Percentiles rank a stretch among this genome's conserved stretches.
These are phyloP conservation scores for Kryptolebias ocellatus DNA, from an alignment of 2,797 vertebrate species.

Conservation along the genomic window DNA sequence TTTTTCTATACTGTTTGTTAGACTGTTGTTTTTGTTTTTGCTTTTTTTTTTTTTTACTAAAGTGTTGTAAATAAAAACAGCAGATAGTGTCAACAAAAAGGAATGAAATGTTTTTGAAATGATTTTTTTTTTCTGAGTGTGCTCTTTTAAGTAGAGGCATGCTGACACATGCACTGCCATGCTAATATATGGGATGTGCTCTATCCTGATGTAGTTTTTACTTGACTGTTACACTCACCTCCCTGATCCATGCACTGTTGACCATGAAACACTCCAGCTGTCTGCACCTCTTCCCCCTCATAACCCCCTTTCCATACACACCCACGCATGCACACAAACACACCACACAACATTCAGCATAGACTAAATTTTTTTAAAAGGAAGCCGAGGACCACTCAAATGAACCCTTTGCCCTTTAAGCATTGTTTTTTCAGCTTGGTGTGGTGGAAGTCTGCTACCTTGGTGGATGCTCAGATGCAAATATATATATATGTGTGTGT, in stretches of 20 bases:
- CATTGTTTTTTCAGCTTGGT: slow-evolving; percentile 78
- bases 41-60: slow-evolving; percentile 23
- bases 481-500: slow-evolving; percentile 30
- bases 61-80: slow-evolving; percentile 32
- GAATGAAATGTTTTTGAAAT: slow-evolving; percentile 49
- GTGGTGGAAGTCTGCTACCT: slow-evolving; percentile 68
- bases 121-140: slow-evolving; percentile 29
- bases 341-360: slow-evolving; percentile 15
- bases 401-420: slow-evolving; percentile 54
- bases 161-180: slow-evolving; percentile 11
- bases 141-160: slow-evolving; percentile 28
- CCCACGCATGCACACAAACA: slow-evolving; percentile 27
- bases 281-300: slow-evolving; percentile 50
- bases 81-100: slow-evolving; percentile 28
- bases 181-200: slow-evolving; percentile 17
- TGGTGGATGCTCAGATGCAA: slow-evolving; percentile 58
- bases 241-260: slow-evolving; percentile 56
- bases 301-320: neutral
- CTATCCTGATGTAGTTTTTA: slow-evolving; percentile 31
- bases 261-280: slow-evolving; percentile 62
- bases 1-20: slow-evolving; percentile 40
- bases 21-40: slow-evolving; percentile 9
- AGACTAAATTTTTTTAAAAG: slow-evolving; percentile 66
- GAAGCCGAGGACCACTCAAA: slow-evolving; percentile 62
- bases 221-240: slow-evolving; percentile 50